A percentile compares a stretch with the other conserved stretches of the same genome.
These are phyloP conservation scores for Scatophagus argus DNA, from an alignment of 2,113 vertebrate species.

Conservation along the genomic window DNA sequence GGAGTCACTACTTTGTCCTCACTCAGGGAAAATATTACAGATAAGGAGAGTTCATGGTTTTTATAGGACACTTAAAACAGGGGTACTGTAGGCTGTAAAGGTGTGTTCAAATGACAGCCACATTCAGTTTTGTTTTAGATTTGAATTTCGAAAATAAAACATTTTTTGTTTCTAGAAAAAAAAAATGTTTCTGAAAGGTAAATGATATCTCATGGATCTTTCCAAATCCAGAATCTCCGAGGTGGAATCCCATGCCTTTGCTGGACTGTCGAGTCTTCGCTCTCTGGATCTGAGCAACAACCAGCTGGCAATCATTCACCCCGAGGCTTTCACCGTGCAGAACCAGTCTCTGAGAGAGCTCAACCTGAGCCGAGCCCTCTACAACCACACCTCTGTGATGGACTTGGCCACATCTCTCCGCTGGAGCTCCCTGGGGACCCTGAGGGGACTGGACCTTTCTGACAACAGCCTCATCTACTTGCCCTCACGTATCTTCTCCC, in stretches of 20 bases:
- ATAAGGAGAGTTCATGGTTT: background rate
- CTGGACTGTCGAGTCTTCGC: constrained; percentile 78
- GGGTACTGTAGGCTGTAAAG: background rate
- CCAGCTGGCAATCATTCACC: constrained; percentile 80
- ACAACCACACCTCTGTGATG: constrained; percentile 77
- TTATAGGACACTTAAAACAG: background rate
- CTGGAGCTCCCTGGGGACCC: constrained; percentile 67
- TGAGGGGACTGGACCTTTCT: constrained; percentile 75
- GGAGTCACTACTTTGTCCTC: background rate
- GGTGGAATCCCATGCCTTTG: constrained; percentile 81
- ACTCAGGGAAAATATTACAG: background rate
- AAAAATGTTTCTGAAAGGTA: too few relatives aligned
- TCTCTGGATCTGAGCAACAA: constrained; percentile 86
- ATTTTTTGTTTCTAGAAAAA: too few relatives aligned
- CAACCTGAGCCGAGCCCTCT: constrained; percentile 85
- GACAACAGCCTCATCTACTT: constrained; percentile 73
- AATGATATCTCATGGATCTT: constrained; percentile 14
- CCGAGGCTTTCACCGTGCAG: constrained; percentile 78
- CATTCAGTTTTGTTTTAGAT: background rate
- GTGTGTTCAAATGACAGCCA: background rate
- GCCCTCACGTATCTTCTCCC: constrained; percentile 67
- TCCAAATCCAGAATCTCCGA: constrained; percentile 75
- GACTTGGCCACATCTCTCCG: constrained; percentile 70
- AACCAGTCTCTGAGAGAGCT: constrained; percentile 82
- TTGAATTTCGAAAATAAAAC: background rate